Base-by-base conservation (phyloP, 2,888 invertebrate species). In the Pardosa pseudoannulata region DNA sequence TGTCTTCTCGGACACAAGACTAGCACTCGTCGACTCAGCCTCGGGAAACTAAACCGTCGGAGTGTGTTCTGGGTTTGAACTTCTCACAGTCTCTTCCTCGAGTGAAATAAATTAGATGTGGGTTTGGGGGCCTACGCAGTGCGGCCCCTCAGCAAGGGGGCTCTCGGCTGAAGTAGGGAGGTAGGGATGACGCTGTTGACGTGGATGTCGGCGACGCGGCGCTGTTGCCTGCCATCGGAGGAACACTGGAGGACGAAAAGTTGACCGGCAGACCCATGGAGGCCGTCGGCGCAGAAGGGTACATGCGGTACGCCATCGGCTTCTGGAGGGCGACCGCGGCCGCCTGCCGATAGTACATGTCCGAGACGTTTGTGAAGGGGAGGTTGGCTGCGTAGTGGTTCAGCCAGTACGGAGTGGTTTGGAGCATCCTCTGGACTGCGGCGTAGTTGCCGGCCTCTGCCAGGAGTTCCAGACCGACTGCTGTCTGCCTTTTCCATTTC, bases 401-500 rank as follows among this genome's bases (percentile, higher is more conserved):
- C 27, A 89, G 64, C 89, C 89, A 89, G 67, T 89, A 89, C 1
- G 89, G 89, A 5, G 89, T 81, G 2, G 89, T 88, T 71, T 89
- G 89, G 5, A 93, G 90, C 88, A 99, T 93, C 88, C 98, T 94
- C 93, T 98, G 98, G 91, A 99, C 97, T n/a, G 99, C 99, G 0
- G 98, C 98, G 92, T 97, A 97, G 93, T 98, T 99, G 9, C 98
- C 98, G 0, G 98, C 98, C 92, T 99, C 99, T 1, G 98, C 97
- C 80, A 99, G 93, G 56, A 99, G 94, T 92, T 99, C 99, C 90
- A 98, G 92, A 0, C 99, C 98, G 1, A 99, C 99, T 0, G 99
- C 98, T 19, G 99, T 98, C 92, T 99, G 99, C 0, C 99, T 95
- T 92, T 99, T 99, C 99, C 99, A 99, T 93, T 99, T 99, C 91